Evolutionary conservation across 1,140 invertebrate species (phyloP).

Genomic region (Brachystomella parvula): DNA sequence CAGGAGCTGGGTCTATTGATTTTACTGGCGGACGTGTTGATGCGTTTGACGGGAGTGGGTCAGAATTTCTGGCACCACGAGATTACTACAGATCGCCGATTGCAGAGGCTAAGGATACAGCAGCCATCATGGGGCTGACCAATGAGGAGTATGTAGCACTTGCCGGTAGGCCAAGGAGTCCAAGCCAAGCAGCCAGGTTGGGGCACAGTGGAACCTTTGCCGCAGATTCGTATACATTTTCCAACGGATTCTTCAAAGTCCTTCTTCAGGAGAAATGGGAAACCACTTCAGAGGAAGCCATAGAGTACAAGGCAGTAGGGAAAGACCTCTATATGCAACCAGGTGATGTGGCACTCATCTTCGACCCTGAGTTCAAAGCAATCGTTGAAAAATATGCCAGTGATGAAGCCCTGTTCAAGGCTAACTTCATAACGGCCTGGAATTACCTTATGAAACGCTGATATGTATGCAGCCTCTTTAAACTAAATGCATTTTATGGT

Average conservation of each 20-base stretch:
- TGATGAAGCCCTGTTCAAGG: background rate
- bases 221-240: background rate
- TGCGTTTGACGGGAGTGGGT: background rate
- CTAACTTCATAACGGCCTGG: slow-evolving; percentile 6
- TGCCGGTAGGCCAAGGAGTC: background rate
- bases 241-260: slow-evolving; percentile 10
- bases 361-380: background rate
- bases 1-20: background rate
- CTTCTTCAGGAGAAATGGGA: background rate
- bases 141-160: background rate
- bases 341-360: background rate
- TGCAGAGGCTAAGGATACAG: background rate
- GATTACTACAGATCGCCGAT: background rate
- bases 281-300: background rate
- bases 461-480: too few species aligned
- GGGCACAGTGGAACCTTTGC: background rate
- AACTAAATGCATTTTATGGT: too few species aligned
- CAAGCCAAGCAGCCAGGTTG: background rate
- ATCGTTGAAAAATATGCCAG: background rate
- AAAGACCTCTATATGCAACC: background rate
- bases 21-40: background rate
- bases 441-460: slow-evolving; percentile 12
- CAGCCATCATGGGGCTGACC: background rate
- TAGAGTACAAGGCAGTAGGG: background rate
- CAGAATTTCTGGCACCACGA: background rate